Percentiles rank a stretch among this genome's conserved stretches.
These are phyloP conservation scores for Hapalemur alaotrensis DNA, from an alignment of 2,797 vertebrate species.

Conservation along the genomic window DNA sequence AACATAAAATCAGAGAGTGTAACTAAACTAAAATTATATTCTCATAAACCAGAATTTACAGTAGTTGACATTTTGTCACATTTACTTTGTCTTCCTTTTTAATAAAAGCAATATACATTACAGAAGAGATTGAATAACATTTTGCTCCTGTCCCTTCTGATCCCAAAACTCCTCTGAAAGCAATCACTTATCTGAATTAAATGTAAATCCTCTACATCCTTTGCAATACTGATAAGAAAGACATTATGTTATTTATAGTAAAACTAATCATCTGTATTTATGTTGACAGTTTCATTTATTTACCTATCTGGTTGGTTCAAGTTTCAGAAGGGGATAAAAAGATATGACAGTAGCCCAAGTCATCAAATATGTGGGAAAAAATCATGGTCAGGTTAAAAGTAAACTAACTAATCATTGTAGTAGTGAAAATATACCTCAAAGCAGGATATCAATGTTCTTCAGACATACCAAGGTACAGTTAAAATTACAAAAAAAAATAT, in stretches of 20 bases:
- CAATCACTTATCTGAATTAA: neutral
- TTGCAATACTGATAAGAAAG: neutral
- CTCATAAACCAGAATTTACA: neutral
- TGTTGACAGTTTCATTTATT: neutral
- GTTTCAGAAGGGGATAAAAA: neutral
- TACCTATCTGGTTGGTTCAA: neutral
- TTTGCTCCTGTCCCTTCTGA: neutral
- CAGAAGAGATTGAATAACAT: neutral
- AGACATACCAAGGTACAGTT: neutral
- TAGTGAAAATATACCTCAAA: neutral
- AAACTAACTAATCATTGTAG: neutral
- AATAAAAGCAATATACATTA: neutral
- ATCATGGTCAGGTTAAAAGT: neutral
- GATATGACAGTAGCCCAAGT: neutral
- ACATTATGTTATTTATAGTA: neutral
- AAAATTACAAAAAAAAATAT: neutral
- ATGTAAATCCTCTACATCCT: neutral
- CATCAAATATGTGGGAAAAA: neutral
- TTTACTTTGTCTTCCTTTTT: conserved; percentile 1
- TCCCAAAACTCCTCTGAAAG: neutral
- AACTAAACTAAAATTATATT: neutral
- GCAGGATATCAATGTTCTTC: neutral
- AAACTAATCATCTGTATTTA: neutral
- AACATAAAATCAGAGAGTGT: neutral
- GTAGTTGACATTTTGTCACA: conserved; percentile 22